Base-by-base conservation (phyloP, 2,888 invertebrate genomes). In the Steinernema carpocapsae region DNA sequence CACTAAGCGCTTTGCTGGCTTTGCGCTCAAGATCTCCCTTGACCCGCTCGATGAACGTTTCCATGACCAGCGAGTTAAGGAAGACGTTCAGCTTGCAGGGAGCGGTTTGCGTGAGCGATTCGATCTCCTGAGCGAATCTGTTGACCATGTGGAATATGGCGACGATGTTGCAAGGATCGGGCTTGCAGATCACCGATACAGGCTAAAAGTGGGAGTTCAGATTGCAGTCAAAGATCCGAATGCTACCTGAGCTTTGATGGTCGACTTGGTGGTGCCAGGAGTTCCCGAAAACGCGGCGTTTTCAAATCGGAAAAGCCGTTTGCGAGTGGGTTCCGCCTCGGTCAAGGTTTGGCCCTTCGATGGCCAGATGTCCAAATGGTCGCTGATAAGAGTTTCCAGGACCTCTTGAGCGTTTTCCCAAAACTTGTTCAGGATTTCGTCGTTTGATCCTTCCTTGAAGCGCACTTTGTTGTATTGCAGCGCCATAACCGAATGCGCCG, bases 41-140 rank as follows among this genome's bases (percentile, higher is more conserved):
- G 1, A 87, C 84, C 46, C 82, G 70, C 52, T 86, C 84, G 78
- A 94, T 91, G 89, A 94, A 96, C 7, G 93, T 93, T 83, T 93
- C 92, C 81, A 93, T 93, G 29, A 95, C 93, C 89, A 94, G 94
- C 88, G 94, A 93, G 70, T 92, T 92, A 74, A 96, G 90, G 89
- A 94, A 95, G 78, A 92, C 92, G 85, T 94, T 93, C 74, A 85
- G 74, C 70, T 79, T 75, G 45, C 84, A 81, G 3, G 79, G 80
- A 19, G 48, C 56, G 29, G 59, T 71, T 56, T 75, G 77, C 48
- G 76, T 74, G 42, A 77, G 71, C 59, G 77, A 78, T 88, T 95
- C 95, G 78, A 95, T 92, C 88, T 95, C 93, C 74, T 92, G 92
- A 78, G 94, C 92, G 82, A 95, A 93, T 76, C 91, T 91, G 90